phyloP scores from a whole-genome alignment of 2,888 invertebrate species.

The Strigamia transsilvanica region DNA sequence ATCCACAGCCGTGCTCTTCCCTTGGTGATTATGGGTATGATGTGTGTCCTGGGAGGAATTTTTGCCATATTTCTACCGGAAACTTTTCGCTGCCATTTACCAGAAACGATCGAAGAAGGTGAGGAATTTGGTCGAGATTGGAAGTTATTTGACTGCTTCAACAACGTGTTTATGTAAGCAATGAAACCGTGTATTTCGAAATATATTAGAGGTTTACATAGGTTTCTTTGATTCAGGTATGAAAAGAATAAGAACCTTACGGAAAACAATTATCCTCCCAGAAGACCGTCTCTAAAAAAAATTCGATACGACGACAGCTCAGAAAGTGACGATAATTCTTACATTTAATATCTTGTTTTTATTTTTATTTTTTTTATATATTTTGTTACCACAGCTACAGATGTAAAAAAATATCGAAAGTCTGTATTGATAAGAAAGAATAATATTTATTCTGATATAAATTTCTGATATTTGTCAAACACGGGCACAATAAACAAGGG shows the following conservation, averaged over 20 bases:
- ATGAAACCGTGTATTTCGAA: neutral
- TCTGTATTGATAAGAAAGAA: no score
- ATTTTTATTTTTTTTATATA: neutral
- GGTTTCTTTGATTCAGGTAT: slow-evolving; percentile 19
- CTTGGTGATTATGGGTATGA: slow-evolving; percentile 60
- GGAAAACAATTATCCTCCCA: slow-evolving; percentile 17
- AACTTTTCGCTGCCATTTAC: slow-evolving; percentile 60
- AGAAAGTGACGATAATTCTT: slow-evolving; percentile 52
- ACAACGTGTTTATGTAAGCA: slow-evolving; percentile 7
- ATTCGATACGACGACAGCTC: slow-evolving; percentile 50
- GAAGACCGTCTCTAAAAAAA: neutral
- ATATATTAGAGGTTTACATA: neutral
- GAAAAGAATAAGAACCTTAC: neutral
- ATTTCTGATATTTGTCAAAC: neutral
- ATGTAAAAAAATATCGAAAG: neutral
- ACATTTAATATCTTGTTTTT: slow-evolving; percentile 3
- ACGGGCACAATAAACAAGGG: no score
- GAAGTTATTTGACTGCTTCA: slow-evolving; percentile 10
- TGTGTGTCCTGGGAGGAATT: slow-evolving; percentile 60
- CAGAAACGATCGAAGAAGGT: slow-evolving; percentile 59
- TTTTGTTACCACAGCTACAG: neutral
- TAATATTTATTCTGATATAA: slow-evolving; percentile 34
- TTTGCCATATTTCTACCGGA: slow-evolving; percentile 60
- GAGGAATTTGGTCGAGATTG: slow-evolving; percentile 57
- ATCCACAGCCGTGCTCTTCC: slow-evolving; percentile 59